Evolutionary conservation across 2,113 vertebrate genomes (phyloP).

Genomic region (Perognathus longimembris): DNA sequence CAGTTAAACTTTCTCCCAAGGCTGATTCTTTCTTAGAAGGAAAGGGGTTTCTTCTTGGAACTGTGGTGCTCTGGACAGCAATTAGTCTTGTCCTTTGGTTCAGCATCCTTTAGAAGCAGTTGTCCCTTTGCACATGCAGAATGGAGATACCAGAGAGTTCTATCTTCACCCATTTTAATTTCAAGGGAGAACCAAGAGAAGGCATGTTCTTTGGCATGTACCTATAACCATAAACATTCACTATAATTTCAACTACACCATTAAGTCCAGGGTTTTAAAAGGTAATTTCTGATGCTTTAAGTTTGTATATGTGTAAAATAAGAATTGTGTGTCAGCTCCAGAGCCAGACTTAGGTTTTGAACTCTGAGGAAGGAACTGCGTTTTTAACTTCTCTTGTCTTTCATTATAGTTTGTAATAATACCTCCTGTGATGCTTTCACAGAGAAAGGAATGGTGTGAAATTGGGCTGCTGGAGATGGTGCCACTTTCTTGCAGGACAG

Average conservation of each 20-base stretch:
- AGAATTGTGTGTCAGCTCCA: neutral
- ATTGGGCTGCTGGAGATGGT: neutral
- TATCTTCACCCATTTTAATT: constrained; percentile 34
- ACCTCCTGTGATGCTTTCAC: constrained; percentile 19
- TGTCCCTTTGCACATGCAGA: neutral
- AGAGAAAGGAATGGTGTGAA: constrained; percentile 4
- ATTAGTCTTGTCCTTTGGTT: neutral
- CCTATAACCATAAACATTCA: constrained; percentile 28
- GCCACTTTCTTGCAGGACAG: constrained; percentile 44
- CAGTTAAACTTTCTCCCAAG: constrained; percentile 32
- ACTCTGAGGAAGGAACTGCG: constrained; percentile 11
- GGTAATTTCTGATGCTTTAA: constrained; percentile 17
- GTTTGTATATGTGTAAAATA: constrained; percentile 42
- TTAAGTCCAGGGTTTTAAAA: constrained; percentile 38
- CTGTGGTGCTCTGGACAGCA: neutral
- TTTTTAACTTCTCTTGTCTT: constrained; percentile 64
- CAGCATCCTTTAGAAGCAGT: neutral
- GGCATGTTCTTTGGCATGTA: constrained; percentile 41
- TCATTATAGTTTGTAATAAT: neutral
- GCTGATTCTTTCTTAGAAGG: neutral
- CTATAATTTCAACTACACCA: neutral
- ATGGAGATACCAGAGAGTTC: neutral
- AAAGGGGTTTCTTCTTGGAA: constrained; percentile 10
- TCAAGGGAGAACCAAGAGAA: constrained; percentile 40
- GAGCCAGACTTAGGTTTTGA: constrained; percentile 24